Percentiles rank a stretch among this genome's conserved stretches.
phyloP scores from a whole-genome alignment of 2,888 invertebrate genomes.

The Cheilosia scutellata region DNA sequence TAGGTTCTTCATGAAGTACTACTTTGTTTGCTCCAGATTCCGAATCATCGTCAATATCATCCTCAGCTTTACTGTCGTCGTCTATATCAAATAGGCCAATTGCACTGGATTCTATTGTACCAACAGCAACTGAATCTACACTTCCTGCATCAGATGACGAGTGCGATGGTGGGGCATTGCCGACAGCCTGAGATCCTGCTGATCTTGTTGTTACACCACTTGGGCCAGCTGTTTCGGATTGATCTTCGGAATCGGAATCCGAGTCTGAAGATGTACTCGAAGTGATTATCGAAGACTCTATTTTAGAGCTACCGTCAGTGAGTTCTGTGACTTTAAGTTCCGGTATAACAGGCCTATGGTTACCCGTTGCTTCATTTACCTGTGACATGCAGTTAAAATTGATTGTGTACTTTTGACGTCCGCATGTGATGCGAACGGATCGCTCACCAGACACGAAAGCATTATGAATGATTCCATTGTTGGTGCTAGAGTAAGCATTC shows the following conservation, averaged over 20 bases:
- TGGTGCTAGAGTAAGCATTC: conserved; percentile 89
- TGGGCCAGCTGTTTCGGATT: conserved; percentile 33
- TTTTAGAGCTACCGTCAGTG: conserved; percentile 65
- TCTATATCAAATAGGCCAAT: conserved; percentile 53
- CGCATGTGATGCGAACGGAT: conserved; percentile 89
- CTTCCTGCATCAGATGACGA: conserved; percentile 53
- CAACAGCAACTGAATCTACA: conserved; percentile 30
- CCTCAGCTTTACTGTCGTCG: conserved; percentile 50
- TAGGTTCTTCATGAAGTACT: conserved; percentile 80
- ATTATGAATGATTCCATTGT: conserved; percentile 91
- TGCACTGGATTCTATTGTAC: conserved; percentile 23
- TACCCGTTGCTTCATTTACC: conserved; percentile 93
- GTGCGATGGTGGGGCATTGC: conserved; percentile 23
- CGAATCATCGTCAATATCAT: conserved; percentile 25
- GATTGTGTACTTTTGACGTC: conserved; percentile 90
- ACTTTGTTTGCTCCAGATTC: conserved; percentile 76
- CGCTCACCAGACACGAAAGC: conserved; percentile 90
- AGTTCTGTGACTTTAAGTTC: conserved; percentile 84
- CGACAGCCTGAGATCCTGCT: conserved; percentile 44
- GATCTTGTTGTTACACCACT: conserved; percentile 34
- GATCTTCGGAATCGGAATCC: conserved; percentile 59
- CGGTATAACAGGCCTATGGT: conserved; percentile 91
- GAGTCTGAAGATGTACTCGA: conserved; percentile 62
- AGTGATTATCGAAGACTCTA: conserved; percentile 64
- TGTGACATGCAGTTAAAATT: conserved; percentile 92